Base-by-base conservation (phyloP, 1,140 invertebrate species). In the Trypoxylus dichotomus region DNA sequence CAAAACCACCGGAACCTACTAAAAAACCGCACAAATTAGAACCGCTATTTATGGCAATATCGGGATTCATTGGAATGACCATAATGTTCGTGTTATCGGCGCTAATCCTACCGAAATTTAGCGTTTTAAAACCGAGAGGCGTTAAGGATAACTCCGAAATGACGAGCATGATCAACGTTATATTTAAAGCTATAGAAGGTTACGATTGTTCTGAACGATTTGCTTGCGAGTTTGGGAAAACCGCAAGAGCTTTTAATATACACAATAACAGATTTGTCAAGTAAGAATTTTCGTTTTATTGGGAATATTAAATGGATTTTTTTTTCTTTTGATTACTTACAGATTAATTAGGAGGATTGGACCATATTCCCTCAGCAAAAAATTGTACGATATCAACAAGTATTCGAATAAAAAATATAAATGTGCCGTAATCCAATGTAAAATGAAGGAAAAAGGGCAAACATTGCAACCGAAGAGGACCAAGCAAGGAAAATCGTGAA, bases 21-120 rank as follows among this genome's bases (percentile, higher is more conserved):
- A 76, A 80, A 8, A 79, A 82, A 43, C 80, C 82, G 72, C 80
- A 79, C 27, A 84, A 83, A 79, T 76, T 87, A 29, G 86, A 88
- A 76, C 87, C 87, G 3, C 76, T 88, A 6, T 87, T 88, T 77
- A 85, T 88, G 85, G 87, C 87, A 6, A 86, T 88, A 79, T 86
- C 86, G 0, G 86, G 87, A 6, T 88, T 88, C 77, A 83, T 88
- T 41, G 86, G 87, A 6, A 86, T 88, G 82, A 86, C 87, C 0
- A 83, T 87, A 13, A 86, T 88, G 83, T 86, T 88, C 76, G 83
- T 86, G 3, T 75, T 87, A 42, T 85, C 86, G 2, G 83, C 86
- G 19, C 78, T 88, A 3, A 83, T 88, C n/a, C 76, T 88, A 7
- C 87, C 87, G 0, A 87, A 87, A 79, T 84, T 88, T 76, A 81